These are phyloP conservation scores for Rugalucina vietnamica DNA, from an alignment of 2,888 invertebrate species.

Conservation along the genomic window DNA sequence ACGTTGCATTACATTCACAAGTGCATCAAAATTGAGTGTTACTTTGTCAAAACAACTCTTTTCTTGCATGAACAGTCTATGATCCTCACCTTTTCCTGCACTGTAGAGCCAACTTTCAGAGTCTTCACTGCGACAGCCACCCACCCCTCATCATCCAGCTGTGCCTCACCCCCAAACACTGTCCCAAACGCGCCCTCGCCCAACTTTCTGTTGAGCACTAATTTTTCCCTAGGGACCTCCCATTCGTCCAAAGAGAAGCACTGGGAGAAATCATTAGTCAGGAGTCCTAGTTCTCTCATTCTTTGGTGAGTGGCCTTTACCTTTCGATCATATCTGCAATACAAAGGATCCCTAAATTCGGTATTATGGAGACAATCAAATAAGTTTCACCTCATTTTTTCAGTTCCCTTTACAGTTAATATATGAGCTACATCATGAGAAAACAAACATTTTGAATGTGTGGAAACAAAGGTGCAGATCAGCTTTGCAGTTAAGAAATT, in stretches of 20 bases:
- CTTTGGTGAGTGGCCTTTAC: constrained; percentile 88
- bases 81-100: constrained; percentile 90
- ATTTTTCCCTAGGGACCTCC: constrained; percentile 93
- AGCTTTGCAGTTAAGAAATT: too few relatives aligned
- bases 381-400: too few relatives aligned
- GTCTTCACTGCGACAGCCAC: constrained; percentile 89
- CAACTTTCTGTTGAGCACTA: constrained; percentile 86
- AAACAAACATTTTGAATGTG: too few relatives aligned
- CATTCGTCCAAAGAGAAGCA: constrained; percentile 90
- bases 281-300: constrained; percentile 89
- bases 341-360: too few relatives aligned
- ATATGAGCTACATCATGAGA: too few relatives aligned
- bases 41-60: too few relatives aligned
- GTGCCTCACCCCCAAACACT: constrained; percentile 95
- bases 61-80: too few relatives aligned
- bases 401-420: too few relatives aligned
- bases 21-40: too few relatives aligned
- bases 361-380: too few relatives aligned
- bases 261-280: constrained; percentile 84
- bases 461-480: too few relatives aligned
- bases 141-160: constrained; percentile 90
- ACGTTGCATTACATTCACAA: too few relatives aligned
- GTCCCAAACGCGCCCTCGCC: constrained; percentile 97
- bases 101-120: constrained; percentile 91
- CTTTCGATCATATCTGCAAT: constrained; percentile 87